A percentile compares a stretch with the other conserved stretches of the same genome.
Conservation (phyloP, 1,140 invertebrate species). For the Notospermus geniculatus region DNA sequence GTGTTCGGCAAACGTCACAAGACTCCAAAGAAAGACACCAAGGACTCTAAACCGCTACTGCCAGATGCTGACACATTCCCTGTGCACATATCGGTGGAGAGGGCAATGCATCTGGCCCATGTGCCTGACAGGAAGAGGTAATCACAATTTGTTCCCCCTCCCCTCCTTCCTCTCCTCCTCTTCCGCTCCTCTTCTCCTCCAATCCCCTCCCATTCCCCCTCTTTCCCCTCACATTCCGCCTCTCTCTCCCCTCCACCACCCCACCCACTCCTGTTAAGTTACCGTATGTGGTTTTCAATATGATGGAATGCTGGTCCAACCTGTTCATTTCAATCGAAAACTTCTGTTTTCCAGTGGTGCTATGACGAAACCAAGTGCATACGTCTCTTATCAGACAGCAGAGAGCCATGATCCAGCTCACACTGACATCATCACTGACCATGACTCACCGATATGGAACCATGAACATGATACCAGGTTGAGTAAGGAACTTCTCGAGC, state of each 20-base stretch:
- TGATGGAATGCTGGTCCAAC: no score
- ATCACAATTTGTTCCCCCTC: no score
- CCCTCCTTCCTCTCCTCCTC: no score
- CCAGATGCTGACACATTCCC: slow-evolving; percentile 27
- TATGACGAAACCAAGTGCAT: slow-evolving; percentile 40
- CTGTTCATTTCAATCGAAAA: neutral
- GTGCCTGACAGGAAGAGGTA: slow-evolving; percentile 43
- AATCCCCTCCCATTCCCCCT: no score
- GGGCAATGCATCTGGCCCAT: slow-evolving; percentile 47
- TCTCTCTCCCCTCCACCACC: no score
- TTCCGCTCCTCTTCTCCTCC: no score
- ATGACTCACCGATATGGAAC: slow-evolving; percentile 47
- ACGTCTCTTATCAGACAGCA: slow-evolving; percentile 49
- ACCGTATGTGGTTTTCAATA: no score
- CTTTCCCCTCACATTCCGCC: no score
- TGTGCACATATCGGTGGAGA: slow-evolving; percentile 44
- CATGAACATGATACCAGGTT: slow-evolving; percentile 43
- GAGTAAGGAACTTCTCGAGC: slow-evolving; percentile 36
- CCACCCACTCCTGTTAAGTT: no score
- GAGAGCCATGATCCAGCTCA: slow-evolving; percentile 32
- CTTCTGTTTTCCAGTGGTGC: slow-evolving; percentile 12
- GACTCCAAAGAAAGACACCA: neutral
- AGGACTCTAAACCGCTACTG: neutral
- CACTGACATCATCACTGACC: slow-evolving; percentile 35
- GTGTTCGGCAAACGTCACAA: no score